Evolutionary conservation across 2,113 vertebrate species (phyloP), one percentile per base, ranked within the genome.

Genomic region (Psittacara wagleri): DNA sequence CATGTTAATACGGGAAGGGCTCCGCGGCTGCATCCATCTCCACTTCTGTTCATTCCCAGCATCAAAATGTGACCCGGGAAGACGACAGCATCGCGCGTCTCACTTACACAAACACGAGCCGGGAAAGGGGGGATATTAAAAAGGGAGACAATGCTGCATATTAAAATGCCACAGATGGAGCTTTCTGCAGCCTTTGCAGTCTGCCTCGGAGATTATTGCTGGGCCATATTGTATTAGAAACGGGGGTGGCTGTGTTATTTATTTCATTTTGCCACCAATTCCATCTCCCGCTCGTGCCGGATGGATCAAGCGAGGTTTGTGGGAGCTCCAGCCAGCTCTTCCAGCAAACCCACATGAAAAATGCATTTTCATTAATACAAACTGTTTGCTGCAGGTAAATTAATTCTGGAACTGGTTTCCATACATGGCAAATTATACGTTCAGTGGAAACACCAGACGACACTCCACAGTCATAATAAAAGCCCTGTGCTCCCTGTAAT

Each of bases 351-450:
- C 97, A 88, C 92, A 76, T 46, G 83, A 92, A 95, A 97, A 96
- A 95, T 75, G 94, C 97, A 89, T 97, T 97, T 97, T 97, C 97
- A 97, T 98, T 97, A 97, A 97, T 96, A 96, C 96, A 97, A 97
- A 98, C 96, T 97, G 97, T 98, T 98, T 97, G 98, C 97, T 92
- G 97, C 90, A 96, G 97, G 97, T 94, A 97, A 98, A 98, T 98
- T 97, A 97, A 98, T 97, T 97, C 96, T 86, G 95, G 95, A 96
- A 97, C 97, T 88, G 97, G 94, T 94, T 97, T 96, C 97, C 97
- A 93, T 96, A 96, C 93, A 55, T 35, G 76, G 96, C 96, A 97
- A 97, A 97, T 95, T 86, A 95, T 63, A 88, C n/a, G 35, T 92
- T 90, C 85, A 46, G 77, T 17, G 81, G 79, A 84, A 91, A 79